Evolutionary conservation across 2,888 invertebrate species (phyloP).

Genomic region (Drosophila picticornis): DNA sequence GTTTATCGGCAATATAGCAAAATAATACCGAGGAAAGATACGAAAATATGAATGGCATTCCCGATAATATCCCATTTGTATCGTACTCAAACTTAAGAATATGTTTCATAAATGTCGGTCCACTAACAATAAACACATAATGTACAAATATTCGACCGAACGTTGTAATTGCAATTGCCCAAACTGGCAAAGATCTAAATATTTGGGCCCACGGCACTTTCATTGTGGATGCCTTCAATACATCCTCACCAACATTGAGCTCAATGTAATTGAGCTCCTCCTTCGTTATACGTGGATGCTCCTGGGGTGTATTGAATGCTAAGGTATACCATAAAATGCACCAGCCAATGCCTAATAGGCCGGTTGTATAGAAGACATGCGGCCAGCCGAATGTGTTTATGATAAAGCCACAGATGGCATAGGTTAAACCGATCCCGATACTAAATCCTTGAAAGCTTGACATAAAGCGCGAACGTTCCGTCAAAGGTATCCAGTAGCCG

Average conservation of each 20-base stretch:
- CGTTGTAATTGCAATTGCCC: slow-evolving; percentile 90
- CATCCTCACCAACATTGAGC: slow-evolving; percentile 87
- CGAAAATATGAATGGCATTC: slow-evolving; percentile 89
- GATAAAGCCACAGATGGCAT: slow-evolving; percentile 89
- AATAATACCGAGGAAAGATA: slow-evolving; percentile 90
- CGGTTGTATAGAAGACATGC: slow-evolving; percentile 90
- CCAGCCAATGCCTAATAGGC: slow-evolving; percentile 88
- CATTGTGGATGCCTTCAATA: slow-evolving; percentile 85
- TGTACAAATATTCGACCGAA: slow-evolving; percentile 92
- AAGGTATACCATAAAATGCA: slow-evolving; percentile 89
- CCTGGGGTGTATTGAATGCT: slow-evolving; percentile 89
- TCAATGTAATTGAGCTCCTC: slow-evolving; percentile 89
- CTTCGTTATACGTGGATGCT: slow-evolving; percentile 89
- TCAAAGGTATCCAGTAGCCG: slow-evolving; percentile 90
- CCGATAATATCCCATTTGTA: slow-evolving; percentile 89
- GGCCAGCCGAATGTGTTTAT: slow-evolving; percentile 90
- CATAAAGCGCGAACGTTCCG: slow-evolving; percentile 90
- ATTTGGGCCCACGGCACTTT: slow-evolving; percentile 89
- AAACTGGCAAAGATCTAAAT: slow-evolving; percentile 88
- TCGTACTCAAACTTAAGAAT: slow-evolving; percentile 89
- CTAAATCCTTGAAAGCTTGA: slow-evolving; percentile 92
- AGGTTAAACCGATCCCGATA: slow-evolving; percentile 90
- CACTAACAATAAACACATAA: slow-evolving; percentile 90
- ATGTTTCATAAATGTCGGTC: slow-evolving; percentile 90
- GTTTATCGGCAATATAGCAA: slow-evolving; percentile 89